A percentile compares a stretch with the other conserved stretches of the same genome.
Evolutionary conservation across 2,888 invertebrate genomes (phyloP).

Genomic region (Digitonthophagus gazella): DNA sequence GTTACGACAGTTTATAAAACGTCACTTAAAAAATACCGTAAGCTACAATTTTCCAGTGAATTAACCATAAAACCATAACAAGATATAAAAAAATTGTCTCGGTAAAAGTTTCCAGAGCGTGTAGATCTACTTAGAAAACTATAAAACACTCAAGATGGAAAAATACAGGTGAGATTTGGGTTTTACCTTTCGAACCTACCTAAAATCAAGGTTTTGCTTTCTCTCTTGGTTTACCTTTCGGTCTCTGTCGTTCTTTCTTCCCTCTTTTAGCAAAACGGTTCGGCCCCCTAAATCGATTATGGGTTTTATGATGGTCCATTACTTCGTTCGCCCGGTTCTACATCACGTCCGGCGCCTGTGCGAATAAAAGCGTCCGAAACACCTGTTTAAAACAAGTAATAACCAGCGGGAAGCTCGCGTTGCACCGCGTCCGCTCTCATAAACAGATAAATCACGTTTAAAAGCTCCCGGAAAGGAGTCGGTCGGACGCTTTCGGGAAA

Average conservation of each 20-base stretch:
- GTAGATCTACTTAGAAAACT: no score
- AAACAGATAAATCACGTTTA: constrained; percentile 50
- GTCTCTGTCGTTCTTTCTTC: no score
- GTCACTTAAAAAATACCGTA: background rate
- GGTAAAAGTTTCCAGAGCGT: background rate
- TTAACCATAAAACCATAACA: background rate
- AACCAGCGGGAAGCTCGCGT: constrained; percentile 18
- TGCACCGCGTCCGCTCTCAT: constrained; percentile 21
- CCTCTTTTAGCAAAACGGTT: background rate
- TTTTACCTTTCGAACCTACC: no score
- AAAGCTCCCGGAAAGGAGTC: constrained; percentile 42
- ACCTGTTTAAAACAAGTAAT: constrained; percentile 46
- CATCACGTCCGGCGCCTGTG: constrained; percentile 29
- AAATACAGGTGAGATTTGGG: no score
- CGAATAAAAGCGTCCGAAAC: constrained; percentile 46
- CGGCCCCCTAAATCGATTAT: background rate
- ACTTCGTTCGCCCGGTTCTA: background rate
- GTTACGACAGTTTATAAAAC: background rate
- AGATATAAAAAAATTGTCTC: background rate
- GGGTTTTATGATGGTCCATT: background rate
- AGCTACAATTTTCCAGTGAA: background rate
- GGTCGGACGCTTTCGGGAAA: background rate
- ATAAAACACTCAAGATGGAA: no score
- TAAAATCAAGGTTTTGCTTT: no score
- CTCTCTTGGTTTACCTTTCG: no score